A percentile compares a stretch with the other conserved stretches of the same genome.
These are phyloP conservation scores for Chlorops oryzae DNA, from an alignment of 1,140 invertebrate genomes.

Conservation along the genomic window DNA sequence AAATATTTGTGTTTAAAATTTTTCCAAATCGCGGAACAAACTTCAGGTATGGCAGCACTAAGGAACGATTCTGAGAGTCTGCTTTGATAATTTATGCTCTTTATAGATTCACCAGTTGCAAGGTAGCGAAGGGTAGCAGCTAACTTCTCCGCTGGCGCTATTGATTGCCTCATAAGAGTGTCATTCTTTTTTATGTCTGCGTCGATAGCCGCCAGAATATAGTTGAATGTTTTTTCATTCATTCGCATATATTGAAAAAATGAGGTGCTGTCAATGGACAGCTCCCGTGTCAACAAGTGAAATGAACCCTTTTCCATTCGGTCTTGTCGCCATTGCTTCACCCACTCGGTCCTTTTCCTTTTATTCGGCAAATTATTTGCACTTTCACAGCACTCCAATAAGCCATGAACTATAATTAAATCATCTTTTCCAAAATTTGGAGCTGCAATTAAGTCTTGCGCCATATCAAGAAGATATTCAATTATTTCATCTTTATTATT, in stretches of 20 bases:
- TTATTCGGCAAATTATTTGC: slow-evolving; percentile 3
- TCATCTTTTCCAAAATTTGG: too few species aligned
- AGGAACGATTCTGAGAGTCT: neutral
- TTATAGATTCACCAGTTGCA: slow-evolving; percentile 1
- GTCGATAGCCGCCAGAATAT: too few species aligned
- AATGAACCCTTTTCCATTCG: neutral
- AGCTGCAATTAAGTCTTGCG: too few species aligned
- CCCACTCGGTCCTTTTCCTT: slow-evolving; percentile 1
- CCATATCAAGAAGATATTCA: too few species aligned
- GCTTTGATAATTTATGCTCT: neutral
- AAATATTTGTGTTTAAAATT: slow-evolving; percentile 1
- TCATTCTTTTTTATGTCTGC: too few species aligned
- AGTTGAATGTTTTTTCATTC: too few species aligned
- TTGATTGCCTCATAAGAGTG: too few species aligned
- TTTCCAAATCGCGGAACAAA: slow-evolving; percentile 3
- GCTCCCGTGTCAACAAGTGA: neutral
- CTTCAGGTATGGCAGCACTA: neutral
- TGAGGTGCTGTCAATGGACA: too few species aligned
- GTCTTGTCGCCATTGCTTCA: neutral
- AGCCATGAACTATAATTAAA: too few species aligned
- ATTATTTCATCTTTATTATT: too few species aligned
- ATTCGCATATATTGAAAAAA: too few species aligned
- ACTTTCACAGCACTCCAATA: neutral
- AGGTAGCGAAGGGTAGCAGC: too few species aligned
- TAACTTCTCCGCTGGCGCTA: neutral